Evolutionary conservation across 1,140 invertebrate genomes (phyloP).

Genomic region (Hyposmocoma kahamanoa): DNA sequence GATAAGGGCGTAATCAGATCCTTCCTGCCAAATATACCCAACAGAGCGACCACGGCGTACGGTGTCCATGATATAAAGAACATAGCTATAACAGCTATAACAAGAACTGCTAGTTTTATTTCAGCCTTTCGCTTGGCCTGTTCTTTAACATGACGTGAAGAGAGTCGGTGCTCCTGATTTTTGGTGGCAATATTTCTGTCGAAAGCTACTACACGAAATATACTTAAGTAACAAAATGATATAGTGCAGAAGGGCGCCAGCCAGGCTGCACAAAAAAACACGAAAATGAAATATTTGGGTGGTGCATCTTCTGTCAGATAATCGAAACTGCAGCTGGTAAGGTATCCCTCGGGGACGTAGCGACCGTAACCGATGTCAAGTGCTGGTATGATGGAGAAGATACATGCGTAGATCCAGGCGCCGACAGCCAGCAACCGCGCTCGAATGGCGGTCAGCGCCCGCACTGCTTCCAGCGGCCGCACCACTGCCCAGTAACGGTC

Average conservation of each 20-base stretch:
- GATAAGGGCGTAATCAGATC: conserved; percentile 77
- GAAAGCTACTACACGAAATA: conserved; percentile 77
- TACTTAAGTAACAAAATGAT: conserved; percentile 80
- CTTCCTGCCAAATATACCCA: conserved; percentile 80
- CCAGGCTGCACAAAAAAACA: conserved; percentile 81
- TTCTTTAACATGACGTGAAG: conserved; percentile 74
- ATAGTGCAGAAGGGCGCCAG: conserved; percentile 81
- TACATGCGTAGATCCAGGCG: conserved; percentile 82
- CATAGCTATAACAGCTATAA: conserved; percentile 78
- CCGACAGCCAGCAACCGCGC: conserved; percentile 77
- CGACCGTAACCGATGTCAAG: conserved; percentile 79
- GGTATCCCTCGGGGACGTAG: conserved; percentile 85
- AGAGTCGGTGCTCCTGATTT: conserved; percentile 56
- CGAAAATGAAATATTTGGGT: conserved; percentile 78
- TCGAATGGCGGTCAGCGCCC: conserved; percentile 75
- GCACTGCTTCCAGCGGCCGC: conserved; percentile 78
- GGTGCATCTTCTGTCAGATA: conserved; percentile 77
- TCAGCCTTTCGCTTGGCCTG: conserved; percentile 80
- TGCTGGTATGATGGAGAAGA: conserved; percentile 80
- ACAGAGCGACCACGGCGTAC: conserved; percentile 81
- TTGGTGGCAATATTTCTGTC: conserved; percentile 59
- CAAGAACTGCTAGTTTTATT: conserved; percentile 78
- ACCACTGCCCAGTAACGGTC: conserved; percentile 84
- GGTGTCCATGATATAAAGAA: conserved; percentile 87
- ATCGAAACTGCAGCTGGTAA: conserved; percentile 88